Conservation (phyloP, 2,888 invertebrate genomes). For the Agrochola macilenta region DNA sequence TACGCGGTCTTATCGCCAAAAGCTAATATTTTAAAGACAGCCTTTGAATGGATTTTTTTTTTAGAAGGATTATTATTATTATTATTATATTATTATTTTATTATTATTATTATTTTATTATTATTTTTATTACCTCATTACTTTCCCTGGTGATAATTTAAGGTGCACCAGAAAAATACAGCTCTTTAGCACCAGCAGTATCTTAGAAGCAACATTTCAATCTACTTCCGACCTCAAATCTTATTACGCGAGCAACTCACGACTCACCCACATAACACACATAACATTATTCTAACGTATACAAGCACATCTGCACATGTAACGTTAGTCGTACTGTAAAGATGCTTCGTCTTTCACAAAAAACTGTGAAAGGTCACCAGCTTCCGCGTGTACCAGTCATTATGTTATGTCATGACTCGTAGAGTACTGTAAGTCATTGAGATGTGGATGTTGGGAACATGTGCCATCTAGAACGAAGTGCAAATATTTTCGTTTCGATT, state of each 20-base stretch:
- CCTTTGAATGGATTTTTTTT: too few species aligned
- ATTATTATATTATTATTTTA: too few species aligned
- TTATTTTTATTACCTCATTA: too few species aligned
- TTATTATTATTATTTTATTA: too few species aligned
- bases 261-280: neutral
- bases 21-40: too few species aligned
- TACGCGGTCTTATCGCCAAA: too few species aligned
- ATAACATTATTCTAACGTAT: neutral
- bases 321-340: neutral
- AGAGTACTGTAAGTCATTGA: slow-evolving; percentile 1
- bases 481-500: neutral
- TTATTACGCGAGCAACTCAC: slow-evolving; percentile 1
- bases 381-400: slow-evolving; percentile 53
- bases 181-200: neutral
- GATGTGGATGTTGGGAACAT: neutral
- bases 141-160: too few species aligned
- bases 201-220: neutral
- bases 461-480: neutral
- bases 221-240: neutral
- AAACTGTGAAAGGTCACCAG: slow-evolving; percentile 56
- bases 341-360: slow-evolving; percentile 36
- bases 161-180: neutral
- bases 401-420: slow-evolving; percentile 35
- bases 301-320: neutral
- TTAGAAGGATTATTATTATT: too few species aligned